A percentile compares a stretch with the other conserved stretches of the same genome.
Evolutionary conservation across 2,888 invertebrate species (phyloP).

Genomic region (Volucella bombylans): DNA sequence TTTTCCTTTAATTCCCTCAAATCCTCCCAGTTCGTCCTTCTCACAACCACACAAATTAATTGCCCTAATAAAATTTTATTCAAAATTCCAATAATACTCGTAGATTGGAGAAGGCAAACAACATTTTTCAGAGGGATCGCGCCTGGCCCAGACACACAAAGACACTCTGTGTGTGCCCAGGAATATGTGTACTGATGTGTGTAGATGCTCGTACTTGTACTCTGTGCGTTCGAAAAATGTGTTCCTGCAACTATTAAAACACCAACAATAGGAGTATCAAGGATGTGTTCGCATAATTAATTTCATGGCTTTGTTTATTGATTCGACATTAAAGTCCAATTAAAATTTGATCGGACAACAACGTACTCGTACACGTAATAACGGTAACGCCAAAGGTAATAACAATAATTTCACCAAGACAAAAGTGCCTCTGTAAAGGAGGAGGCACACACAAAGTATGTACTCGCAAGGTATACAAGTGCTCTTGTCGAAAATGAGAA

Average conservation of each 20-base stretch:
- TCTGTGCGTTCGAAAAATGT: constrained; percentile 4
- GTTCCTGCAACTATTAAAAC: constrained; percentile 37
- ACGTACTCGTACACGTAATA: constrained; percentile 46
- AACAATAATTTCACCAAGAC: constrained; percentile 32
- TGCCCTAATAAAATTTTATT: constrained; percentile 71
- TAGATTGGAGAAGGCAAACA: constrained; percentile 60
- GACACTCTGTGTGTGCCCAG: not conserved
- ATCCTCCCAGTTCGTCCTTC: not conserved
- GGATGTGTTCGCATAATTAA: constrained; percentile 68
- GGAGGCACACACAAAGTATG: not conserved
- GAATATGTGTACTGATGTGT: not conserved
- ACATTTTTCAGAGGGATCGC: not conserved
- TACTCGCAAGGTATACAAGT: no score
- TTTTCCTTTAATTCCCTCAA: not conserved
- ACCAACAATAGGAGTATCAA: constrained; percentile 2
- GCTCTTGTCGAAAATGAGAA: no score
- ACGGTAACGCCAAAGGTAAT: constrained; percentile 54
- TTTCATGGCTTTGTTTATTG: constrained; percentile 71
- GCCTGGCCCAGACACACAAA: no score
- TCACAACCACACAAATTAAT: constrained; percentile 67
- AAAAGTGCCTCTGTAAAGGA: constrained; percentile 30
- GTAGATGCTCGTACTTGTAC: not conserved
- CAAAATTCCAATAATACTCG: constrained; percentile 67
- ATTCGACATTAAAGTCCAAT: constrained; percentile 67
- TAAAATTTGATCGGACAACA: constrained; percentile 60